Evolutionary conservation across 2,797 vertebrate species (phyloP).

Genomic region (Onychomys torridus): DNA sequence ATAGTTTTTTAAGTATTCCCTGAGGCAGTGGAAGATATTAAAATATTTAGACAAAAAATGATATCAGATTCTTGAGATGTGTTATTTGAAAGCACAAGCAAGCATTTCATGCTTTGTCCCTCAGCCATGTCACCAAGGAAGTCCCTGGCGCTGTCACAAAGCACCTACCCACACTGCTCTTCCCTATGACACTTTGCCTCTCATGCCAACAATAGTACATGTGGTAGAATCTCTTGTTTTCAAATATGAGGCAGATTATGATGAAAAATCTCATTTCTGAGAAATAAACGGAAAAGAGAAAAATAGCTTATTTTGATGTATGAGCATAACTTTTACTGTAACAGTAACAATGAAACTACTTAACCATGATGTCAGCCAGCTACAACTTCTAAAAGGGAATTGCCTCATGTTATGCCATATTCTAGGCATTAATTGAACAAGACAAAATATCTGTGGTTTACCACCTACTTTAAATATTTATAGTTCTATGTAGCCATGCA

Average conservation of each 20-base stretch:
- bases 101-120: constrained; percentile 5
- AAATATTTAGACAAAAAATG: constrained; percentile 37
- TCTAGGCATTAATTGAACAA: not conserved
- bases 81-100: constrained; percentile 53
- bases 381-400: constrained; percentile 23
- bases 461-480: not conserved
- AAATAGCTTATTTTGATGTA: not conserved
- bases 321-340: not conserved
- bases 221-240: not conserved
- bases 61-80: constrained; percentile 55
- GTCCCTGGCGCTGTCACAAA: constrained; percentile 1
- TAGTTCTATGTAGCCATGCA: not conserved
- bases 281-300: constrained; percentile 50
- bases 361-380: not conserved
- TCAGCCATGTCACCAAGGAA: not conserved
- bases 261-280: constrained; percentile 6
- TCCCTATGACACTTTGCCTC: not conserved
- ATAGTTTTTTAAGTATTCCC: constrained; percentile 51
- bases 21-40: constrained; percentile 10
- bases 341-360: constrained; percentile 29
- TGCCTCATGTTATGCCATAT: not conserved
- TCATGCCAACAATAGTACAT: not conserved
- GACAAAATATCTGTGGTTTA: not conserved
- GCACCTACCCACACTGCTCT: not conserved
- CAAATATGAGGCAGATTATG: not conserved